These are phyloP conservation scores for Phymanthus crucifer DNA, from an alignment of 92 coral and sea anemone genomes.

Conservation along the genomic window DNA sequence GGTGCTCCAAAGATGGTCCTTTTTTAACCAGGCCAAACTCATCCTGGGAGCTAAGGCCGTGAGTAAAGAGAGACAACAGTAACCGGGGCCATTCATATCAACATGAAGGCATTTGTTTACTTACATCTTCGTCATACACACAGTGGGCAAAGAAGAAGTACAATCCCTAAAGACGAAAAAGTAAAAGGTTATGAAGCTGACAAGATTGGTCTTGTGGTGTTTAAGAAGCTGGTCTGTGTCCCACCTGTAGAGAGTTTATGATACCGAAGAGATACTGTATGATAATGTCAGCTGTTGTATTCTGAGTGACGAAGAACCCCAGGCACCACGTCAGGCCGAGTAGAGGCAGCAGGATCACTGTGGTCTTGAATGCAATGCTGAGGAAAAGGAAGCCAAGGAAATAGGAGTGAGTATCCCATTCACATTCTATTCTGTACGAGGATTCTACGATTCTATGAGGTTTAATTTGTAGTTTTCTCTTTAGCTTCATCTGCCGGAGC, in stretches of 20 bases:
- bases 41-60: too few relatives aligned
- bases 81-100: too few relatives aligned
- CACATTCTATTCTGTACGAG: too few relatives aligned
- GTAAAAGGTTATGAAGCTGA: too few relatives aligned
- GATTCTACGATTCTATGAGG: not conserved
- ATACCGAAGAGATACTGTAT: conserved; percentile 61
- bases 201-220: too few relatives aligned
- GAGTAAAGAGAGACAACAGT: too few relatives aligned
- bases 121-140: conserved; percentile 62
- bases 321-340: conserved; percentile 65
- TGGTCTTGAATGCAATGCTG: conserved; percentile 62
- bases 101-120: not conserved
- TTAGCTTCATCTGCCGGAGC: too few relatives aligned
- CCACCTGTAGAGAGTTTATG: conserved; percentile 60
- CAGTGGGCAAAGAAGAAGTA: conserved; percentile 41
- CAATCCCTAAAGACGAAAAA: conserved; percentile 32
- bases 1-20: too few relatives aligned
- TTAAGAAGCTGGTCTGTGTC: not conserved
- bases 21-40: too few relatives aligned
- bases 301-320: conserved; percentile 53
- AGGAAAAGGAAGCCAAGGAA: not conserved
- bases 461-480: too few relatives aligned
- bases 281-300: conserved; percentile 14
- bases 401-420: not conserved
- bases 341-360: conserved; percentile 51